Conservation (phyloP, 2,888 invertebrate genomes). For the Noctuana brunneofusca region DNA sequence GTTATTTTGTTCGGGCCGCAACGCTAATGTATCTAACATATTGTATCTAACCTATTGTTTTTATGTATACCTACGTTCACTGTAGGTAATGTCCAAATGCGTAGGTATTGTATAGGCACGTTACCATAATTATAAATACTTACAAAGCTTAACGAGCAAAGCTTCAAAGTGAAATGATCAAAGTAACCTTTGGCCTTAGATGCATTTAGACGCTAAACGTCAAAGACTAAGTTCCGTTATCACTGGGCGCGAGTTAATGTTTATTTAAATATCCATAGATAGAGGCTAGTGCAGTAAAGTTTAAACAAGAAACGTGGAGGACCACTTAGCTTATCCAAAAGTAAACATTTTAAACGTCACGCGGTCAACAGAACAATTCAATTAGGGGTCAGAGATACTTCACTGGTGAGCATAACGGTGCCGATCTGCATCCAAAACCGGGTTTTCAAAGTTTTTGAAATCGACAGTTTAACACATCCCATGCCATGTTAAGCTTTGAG, state of each 20-base stretch:
- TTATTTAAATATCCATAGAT: slow-evolving; percentile 38
- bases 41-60: too few species aligned
- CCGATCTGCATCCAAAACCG: slow-evolving; percentile 50
- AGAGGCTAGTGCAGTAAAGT: slow-evolving; percentile 36
- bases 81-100: background rate
- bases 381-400: slow-evolving; percentile 66
- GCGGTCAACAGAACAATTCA: slow-evolving; percentile 50
- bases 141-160: background rate
- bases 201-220: slow-evolving; percentile 4
- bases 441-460: slow-evolving; percentile 47
- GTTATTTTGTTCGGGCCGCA: too few species aligned
- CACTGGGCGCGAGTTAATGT: slow-evolving; percentile 34
- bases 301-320: slow-evolving; percentile 37
- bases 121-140: background rate
- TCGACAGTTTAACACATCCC: slow-evolving; percentile 14
- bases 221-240: slow-evolving; percentile 33
- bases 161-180: slow-evolving; percentile 8
- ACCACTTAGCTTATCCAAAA: slow-evolving; percentile 56
- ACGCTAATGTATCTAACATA: too few species aligned
- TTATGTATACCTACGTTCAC: too few species aligned
- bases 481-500: slow-evolving; percentile 23
- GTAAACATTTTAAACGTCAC: slow-evolving; percentile 47
- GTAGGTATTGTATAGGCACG: background rate
- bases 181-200: slow-evolving; percentile 30
- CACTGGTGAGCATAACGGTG: slow-evolving; percentile 71